phyloP scores from a whole-genome alignment of 2,113 vertebrate species.

The Pelecanoides urinatrix region DNA sequence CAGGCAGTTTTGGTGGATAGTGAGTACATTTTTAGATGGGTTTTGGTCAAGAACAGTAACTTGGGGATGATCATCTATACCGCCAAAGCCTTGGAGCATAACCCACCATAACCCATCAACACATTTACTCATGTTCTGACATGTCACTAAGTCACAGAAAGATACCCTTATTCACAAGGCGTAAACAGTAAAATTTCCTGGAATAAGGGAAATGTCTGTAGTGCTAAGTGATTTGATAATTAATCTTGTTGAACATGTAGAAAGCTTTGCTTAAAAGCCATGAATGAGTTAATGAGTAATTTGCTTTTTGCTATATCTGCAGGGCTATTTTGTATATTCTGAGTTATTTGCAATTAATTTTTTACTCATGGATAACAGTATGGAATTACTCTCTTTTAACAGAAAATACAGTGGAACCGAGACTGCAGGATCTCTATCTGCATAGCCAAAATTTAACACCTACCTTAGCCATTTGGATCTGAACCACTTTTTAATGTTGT shows the following conservation, averaged over 20 bases:
- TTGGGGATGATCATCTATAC: background rate
- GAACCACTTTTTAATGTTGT: constrained; percentile 87
- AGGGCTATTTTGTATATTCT: background rate
- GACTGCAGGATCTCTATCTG: background rate
- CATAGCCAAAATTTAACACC: constrained; percentile 35
- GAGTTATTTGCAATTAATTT: background rate
- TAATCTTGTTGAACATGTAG: background rate
- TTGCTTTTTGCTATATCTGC: background rate
- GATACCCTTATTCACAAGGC: background rate
- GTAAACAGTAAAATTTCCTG: background rate
- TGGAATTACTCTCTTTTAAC: background rate
- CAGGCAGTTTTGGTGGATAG: background rate
- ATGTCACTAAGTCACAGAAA: background rate
- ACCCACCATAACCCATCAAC: background rate
- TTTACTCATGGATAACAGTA: background rate
- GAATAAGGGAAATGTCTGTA: background rate
- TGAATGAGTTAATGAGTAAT: background rate
- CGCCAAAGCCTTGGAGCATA: background rate
- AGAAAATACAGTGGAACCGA: background rate
- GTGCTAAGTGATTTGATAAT: background rate
- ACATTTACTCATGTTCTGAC: background rate
- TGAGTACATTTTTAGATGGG: background rate
- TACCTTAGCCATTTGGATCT: constrained; percentile 92
- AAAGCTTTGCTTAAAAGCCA: background rate
- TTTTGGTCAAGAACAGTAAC: background rate